Percentiles rank a stretch among this genome's conserved stretches.
These are phyloP conservation scores for Eumerus sabulonum DNA, from an alignment of 2,888 invertebrate genomes.

Conservation along the genomic window DNA sequence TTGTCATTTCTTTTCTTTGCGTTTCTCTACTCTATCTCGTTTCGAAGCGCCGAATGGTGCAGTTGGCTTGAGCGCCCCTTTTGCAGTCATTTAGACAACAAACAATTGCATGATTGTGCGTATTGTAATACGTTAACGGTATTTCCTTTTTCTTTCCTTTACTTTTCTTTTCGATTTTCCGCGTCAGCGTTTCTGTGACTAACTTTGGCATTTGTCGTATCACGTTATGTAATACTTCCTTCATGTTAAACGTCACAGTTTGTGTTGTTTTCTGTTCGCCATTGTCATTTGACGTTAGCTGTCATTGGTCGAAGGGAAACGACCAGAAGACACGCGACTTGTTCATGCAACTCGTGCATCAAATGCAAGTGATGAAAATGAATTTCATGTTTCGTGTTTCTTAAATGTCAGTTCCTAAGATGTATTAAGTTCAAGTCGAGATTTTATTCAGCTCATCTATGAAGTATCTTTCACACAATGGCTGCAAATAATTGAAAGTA, in stretches of 20 bases:
- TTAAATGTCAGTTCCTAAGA: constrained; percentile 21
- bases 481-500: constrained; percentile 33
- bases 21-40: constrained; percentile 2
- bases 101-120: constrained; percentile 57
- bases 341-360: too few relatives aligned
- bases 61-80: constrained; percentile 18
- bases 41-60: constrained; percentile 16
- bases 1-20: constrained; percentile 17
- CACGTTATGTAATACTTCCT: constrained; percentile 58
- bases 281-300: constrained; percentile 43
- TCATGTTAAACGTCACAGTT: constrained; percentile 47
- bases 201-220: too few relatives aligned
- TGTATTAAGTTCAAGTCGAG: constrained; percentile 33
- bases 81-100: constrained; percentile 22
- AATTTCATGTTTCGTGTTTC: neutral
- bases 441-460: constrained; percentile 5
- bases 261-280: constrained; percentile 20
- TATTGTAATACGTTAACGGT: constrained; percentile 48
- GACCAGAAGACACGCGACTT: constrained; percentile 12
- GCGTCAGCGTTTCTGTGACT: too few relatives aligned
- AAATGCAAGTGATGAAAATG: constrained; percentile 47
- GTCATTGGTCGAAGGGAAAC: constrained; percentile 22
- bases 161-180: too few relatives aligned
- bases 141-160: neutral
- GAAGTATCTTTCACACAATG: constrained; percentile 4